Evolutionary conservation across 1,140 invertebrate species (phyloP).

Genomic region (Nasonia vitripennis): DNA sequence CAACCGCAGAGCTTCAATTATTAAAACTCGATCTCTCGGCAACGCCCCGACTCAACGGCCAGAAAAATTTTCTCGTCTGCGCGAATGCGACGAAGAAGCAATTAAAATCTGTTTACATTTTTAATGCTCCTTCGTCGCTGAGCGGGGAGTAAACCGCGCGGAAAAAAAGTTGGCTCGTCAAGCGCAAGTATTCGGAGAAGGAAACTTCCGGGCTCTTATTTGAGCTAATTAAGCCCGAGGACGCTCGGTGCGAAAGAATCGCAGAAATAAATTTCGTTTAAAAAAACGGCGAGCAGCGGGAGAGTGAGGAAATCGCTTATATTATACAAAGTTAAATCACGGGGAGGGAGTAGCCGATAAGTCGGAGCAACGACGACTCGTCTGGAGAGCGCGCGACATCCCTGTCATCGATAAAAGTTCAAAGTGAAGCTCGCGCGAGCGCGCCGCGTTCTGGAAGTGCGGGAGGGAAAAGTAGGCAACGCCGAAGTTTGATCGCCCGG

Average conservation of each 20-base stretch:
- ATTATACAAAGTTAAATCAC: slow-evolving; percentile 16
- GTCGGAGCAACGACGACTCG: background rate
- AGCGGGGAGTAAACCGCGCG: too few species aligned
- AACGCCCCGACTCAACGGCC: background rate
- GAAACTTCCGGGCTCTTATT: background rate
- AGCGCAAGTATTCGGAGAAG: background rate
- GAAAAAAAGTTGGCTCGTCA: slow-evolving; percentile 1
- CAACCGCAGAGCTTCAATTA: slow-evolving; percentile 22
- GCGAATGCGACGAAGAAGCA: slow-evolving; percentile 5
- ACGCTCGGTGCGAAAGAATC: background rate
- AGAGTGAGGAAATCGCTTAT: slow-evolving; percentile 18
- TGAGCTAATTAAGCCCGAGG: slow-evolving; percentile 20
- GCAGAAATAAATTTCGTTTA: slow-evolving; percentile 8
- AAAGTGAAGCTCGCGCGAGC: slow-evolving; percentile 54
- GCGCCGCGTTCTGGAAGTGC: slow-evolving; percentile 36
- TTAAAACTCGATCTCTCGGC: slow-evolving; percentile 41
- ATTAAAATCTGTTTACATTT: slow-evolving; percentile 50
- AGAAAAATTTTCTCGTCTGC: background rate
- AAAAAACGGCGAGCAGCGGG: slow-evolving; percentile 48
- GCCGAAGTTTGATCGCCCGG: slow-evolving; percentile 53
- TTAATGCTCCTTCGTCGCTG: slow-evolving; percentile 25
- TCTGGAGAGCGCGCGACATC: slow-evolving; percentile 44
- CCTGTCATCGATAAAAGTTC: slow-evolving; percentile 68
- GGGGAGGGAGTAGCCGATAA: slow-evolving; percentile 19
- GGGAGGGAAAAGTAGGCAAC: slow-evolving; percentile 41